Evolutionary conservation across 2,888 invertebrate genomes (phyloP), one percentile per base, ranked within the genome.

Genomic region (Ectemnius lituratus): DNA sequence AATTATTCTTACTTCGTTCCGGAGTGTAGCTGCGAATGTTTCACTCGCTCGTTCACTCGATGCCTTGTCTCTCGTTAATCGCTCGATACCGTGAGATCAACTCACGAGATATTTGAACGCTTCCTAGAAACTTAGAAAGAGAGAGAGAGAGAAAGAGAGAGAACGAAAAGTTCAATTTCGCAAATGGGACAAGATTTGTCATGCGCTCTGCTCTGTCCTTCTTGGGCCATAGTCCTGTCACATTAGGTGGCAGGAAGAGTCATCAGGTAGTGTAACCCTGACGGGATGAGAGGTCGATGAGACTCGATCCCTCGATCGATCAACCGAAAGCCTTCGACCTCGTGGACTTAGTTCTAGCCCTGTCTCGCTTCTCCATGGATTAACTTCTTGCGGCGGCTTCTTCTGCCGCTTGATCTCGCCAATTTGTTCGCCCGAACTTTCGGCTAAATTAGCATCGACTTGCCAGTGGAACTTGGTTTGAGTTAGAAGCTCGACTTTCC

Each of bases 351-450:
- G 75, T 72, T 68, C 72, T 23, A 23, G 23, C 60, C 37, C 37
- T 37, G 62, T 73, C 73, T 74, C 69, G 79, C 76, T 80, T 65
- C 71, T 70, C 13, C 70, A 63, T 20, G 84, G 85, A 85, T 85
- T 84, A 85, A 76, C 83, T 83, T 83, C 83, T 81, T 79, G 75
- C 77, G 64, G 60, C 67, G 62, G 67, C 76, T 85, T 84, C 83
- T 84, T 84, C 82, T 75, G 37, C 62, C 47, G 72, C 74, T 61
- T 85, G 84, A 85, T 85, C 84, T 85, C 72, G 77, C 83, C 84
- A 83, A 85, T 85, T 85, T 85, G 83, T 85, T 82, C 73, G 72
- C 71, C 72, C 46, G 70, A 84, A 85, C 78, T 84, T 84, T 85
- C 78, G 72, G 60, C 67, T 67, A 72, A 73, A 80, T 81, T 84